Evolutionary conservation across 2,888 invertebrate species (phyloP).

Genomic region (Microctonus brassicae): DNA sequence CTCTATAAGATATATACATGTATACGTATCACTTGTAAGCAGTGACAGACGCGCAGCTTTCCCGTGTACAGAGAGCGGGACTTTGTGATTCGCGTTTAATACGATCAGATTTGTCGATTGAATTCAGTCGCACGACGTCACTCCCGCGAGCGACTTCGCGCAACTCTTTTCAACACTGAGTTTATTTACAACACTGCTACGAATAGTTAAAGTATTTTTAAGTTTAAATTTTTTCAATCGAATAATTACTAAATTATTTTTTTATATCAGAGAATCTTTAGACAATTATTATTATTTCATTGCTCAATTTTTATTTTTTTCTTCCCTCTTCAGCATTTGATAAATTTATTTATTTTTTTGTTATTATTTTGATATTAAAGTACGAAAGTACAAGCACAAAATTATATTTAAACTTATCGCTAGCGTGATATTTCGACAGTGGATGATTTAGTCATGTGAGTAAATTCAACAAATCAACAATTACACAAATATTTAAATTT

Average conservation of each 20-base stretch:
- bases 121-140: conserved; percentile 65
- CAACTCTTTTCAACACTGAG: conserved; percentile 34
- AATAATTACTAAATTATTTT: neutral
- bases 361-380: neutral
- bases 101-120: conserved; percentile 35
- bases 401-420: neutral
- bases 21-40: neutral
- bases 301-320: neutral
- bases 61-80: conserved; percentile 35
- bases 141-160: conserved; percentile 61
- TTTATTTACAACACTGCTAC: no score
- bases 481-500: no score
- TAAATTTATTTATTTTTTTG: no score
- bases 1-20: neutral
- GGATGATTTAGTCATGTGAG: neutral
- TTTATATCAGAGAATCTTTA: neutral
- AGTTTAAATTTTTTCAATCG: neutral
- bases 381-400: neutral
- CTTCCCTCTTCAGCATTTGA: neutral
- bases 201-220: neutral
- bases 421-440: neutral
- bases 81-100: conserved; percentile 30
- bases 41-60: conserved; percentile 24
- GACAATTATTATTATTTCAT: neutral
- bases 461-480: neutral